Conservation (phyloP, 2,888 invertebrate species). For the Platyscelio sp. region DNA sequence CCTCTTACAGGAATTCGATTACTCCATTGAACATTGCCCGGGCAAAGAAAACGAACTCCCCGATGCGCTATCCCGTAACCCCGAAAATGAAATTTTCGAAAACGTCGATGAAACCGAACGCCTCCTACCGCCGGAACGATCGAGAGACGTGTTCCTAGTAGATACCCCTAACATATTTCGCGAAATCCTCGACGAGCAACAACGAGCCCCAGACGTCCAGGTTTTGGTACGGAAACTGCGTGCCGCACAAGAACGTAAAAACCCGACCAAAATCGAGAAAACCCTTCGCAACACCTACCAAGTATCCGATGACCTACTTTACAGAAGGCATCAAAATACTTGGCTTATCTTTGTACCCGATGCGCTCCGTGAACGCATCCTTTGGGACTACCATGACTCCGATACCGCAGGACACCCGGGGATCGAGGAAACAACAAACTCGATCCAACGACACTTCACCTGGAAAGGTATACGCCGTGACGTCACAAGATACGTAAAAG, state of each 20-base stretch:
- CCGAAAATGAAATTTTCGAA: neutral
- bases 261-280: neutral
- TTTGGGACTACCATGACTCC: constrained; percentile 6
- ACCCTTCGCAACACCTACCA: neutral
- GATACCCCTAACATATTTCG: neutral
- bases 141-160: neutral
- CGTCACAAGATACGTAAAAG: constrained; percentile 44
- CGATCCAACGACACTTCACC: neutral
- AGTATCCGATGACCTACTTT: neutral
- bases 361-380: neutral
- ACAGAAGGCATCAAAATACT: neutral
- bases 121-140: neutral
- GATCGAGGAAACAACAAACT: neutral
- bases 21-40: neutral
- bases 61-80: neutral
- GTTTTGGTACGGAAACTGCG: too few relatives aligned
- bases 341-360: neutral
- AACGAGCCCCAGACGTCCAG: neutral
- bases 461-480: neutral
- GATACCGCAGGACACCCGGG: constrained; percentile 7
- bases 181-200: neutral
- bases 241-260: too few relatives aligned
- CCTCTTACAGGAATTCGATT: neutral
- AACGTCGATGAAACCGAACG: neutral
- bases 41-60: neutral